Conservation (phyloP, 92 coral and sea anemone genomes). For the Nematostella vectensis region DNA sequence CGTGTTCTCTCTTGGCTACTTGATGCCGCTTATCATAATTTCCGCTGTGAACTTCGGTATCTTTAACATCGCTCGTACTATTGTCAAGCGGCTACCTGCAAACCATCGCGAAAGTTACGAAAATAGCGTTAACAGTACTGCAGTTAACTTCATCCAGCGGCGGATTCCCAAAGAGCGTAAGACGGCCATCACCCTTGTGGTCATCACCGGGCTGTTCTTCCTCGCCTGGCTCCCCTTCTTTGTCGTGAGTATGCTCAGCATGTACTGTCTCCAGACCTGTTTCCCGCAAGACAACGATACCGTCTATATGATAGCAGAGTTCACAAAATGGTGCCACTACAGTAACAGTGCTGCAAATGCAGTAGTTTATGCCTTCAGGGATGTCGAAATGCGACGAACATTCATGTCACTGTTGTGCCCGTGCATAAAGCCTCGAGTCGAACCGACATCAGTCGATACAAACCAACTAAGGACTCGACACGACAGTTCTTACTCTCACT, state of each 20-base stretch:
- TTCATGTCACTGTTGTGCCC: slow-evolving; percentile 23
- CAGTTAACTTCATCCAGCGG: slow-evolving; percentile 4
- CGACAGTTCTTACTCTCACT: slow-evolving; percentile 12
- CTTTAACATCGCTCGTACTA: slow-evolving; percentile 47
- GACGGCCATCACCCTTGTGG: slow-evolving; percentile 58
- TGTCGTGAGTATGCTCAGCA: slow-evolving; percentile 35
- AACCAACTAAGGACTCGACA: slow-evolving; percentile 13
- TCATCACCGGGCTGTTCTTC: slow-evolving; percentile 64
- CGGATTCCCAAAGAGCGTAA: slow-evolving; percentile 62
- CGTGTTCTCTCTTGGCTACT: slow-evolving; percentile 38
- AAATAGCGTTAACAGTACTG: slow-evolving; percentile 3
- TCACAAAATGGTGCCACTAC: slow-evolving; percentile 85
- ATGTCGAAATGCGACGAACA: slow-evolving; percentile 57
- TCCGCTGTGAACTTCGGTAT: slow-evolving; percentile 43
- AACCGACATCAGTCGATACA: slow-evolving; percentile 4
- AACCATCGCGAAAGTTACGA: slow-evolving; percentile 9
- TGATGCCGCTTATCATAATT: slow-evolving; percentile 50
- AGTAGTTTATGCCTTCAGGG: slow-evolving; percentile 73
- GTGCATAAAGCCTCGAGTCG: slow-evolving; percentile 5
- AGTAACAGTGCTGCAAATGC: slow-evolving; percentile 88
- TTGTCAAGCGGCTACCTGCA: slow-evolving; percentile 24
- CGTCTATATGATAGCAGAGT: slow-evolving; percentile 27
- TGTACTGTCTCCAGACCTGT: slow-evolving; percentile 29
- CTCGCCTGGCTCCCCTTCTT: slow-evolving; percentile 83
- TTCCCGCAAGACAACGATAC: slow-evolving; percentile 23